These are phyloP conservation scores for Thalassaphorura encarpata DNA, from an alignment of 1,140 invertebrate species.

Conservation along the genomic window DNA sequence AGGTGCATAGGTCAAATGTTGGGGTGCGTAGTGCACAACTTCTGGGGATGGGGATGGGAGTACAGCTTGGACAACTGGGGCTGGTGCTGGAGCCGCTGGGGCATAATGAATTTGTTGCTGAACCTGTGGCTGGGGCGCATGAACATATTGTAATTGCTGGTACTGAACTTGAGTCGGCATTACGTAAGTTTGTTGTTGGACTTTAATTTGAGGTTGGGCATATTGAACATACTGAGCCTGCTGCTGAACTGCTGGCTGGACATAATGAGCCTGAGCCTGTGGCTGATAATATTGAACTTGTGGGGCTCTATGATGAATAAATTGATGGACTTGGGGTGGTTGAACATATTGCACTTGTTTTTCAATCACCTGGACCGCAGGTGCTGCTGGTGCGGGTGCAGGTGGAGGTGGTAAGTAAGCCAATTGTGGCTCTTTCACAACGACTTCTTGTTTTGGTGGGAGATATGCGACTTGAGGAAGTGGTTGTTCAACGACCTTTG, in stretches of 20 bases:
- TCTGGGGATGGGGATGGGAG: conserved; percentile 4
- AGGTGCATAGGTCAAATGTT: no score
- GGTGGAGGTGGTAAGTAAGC: no score
- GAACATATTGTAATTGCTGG: no score
- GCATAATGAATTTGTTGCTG: no score
- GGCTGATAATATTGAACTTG: no score
- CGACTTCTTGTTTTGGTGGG: no score
- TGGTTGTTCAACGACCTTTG: no score
- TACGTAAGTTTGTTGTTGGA: neutral
- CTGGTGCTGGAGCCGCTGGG: no score
- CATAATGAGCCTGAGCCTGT: no score
- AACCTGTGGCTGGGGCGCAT: no score
- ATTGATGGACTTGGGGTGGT: neutral
- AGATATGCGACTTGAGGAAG: no score
- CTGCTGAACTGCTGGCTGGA: neutral
- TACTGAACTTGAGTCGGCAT: neutral
- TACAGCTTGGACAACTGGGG: neutral
- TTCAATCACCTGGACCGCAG: neutral
- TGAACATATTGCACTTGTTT: neutral
- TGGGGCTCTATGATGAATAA: neutral
- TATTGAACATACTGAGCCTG: neutral
- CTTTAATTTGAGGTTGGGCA: neutral
- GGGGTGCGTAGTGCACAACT: neutral
- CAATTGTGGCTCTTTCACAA: no score
- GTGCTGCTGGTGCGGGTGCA: neutral